These are phyloP conservation scores for Ispidina picta DNA, from an alignment of 2,797 vertebrate genomes.

Conservation along the genomic window DNA sequence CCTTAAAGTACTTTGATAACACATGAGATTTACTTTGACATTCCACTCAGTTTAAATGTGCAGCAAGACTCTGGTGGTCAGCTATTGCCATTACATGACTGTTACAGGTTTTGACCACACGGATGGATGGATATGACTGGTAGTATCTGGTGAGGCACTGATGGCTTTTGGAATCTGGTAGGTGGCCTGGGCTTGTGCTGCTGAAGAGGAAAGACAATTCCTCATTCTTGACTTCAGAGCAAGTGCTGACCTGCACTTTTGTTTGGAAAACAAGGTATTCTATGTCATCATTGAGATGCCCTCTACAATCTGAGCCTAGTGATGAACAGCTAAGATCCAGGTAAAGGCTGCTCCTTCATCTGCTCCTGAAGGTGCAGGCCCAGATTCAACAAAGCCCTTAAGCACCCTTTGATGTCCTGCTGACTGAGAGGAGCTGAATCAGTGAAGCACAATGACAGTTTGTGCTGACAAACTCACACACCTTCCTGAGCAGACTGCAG, in stretches of 20 bases:
- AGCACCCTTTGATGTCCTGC: background rate
- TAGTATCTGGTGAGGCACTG: background rate
- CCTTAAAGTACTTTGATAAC: background rate
- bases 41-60: background rate
- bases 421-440: background rate
- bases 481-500: background rate
- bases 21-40: background rate
- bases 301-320: background rate
- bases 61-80: background rate
- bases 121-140: background rate
- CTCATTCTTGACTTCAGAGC: background rate
- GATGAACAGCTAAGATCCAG: background rate
- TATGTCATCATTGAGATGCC: background rate
- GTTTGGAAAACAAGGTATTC: background rate
- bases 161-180: background rate
- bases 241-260: background rate
- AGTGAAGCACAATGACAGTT: background rate
- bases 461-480: background rate
- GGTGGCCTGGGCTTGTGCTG: background rate
- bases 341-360: background rate
- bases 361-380: background rate
- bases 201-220: background rate
- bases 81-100: background rate
- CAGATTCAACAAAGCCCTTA: background rate
- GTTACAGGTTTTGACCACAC: background rate